Percentiles rank a stretch among this genome's conserved stretches.
Conservation (phyloP, 2,113 vertebrate genomes). For the Xyliphius kryptos region DNA sequence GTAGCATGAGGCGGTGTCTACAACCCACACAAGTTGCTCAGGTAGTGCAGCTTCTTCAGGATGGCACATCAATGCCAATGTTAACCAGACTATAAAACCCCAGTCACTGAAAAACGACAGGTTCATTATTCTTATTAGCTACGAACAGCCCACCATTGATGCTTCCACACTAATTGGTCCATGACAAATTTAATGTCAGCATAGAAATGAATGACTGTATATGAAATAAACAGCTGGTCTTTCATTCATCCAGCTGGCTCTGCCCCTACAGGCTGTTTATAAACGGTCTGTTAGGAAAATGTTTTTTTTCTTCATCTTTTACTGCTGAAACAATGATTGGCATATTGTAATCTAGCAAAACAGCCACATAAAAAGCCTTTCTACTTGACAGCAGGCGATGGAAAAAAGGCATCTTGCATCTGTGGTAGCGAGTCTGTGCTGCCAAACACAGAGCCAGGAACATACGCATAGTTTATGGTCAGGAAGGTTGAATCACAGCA, state of each 20-base stretch:
- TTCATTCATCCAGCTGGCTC: not conserved
- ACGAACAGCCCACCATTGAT: too few species aligned
- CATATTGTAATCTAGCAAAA: conserved; percentile 16
- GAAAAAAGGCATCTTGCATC: conserved; percentile 22
- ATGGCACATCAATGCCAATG: too few species aligned
- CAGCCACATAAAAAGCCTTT: conserved; percentile 9
- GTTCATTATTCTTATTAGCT: too few species aligned
- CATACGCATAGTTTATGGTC: conserved; percentile 40
- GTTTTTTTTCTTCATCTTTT: not conserved
- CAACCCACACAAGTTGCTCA: too few species aligned
- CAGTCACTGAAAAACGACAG: too few species aligned
- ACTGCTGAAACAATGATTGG: not conserved
- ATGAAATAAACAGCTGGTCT: not conserved
- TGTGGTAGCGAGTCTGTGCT: conserved; percentile 24
- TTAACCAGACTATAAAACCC: too few species aligned
- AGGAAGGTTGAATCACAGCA: conserved; percentile 34
- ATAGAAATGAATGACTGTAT: too few species aligned
- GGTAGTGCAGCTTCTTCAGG: too few species aligned
- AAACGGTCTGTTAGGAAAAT: not conserved
- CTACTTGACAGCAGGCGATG: conserved; percentile 8
- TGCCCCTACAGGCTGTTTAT: not conserved
- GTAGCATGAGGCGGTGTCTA: too few species aligned
- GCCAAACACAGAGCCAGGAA: conserved; percentile 35
- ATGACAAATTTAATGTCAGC: too few species aligned
- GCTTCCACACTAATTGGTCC: too few species aligned